These are phyloP conservation scores for Misgurnus anguillicaudatus DNA, from an alignment of 2,113 vertebrate species.

Conservation along the genomic window DNA sequence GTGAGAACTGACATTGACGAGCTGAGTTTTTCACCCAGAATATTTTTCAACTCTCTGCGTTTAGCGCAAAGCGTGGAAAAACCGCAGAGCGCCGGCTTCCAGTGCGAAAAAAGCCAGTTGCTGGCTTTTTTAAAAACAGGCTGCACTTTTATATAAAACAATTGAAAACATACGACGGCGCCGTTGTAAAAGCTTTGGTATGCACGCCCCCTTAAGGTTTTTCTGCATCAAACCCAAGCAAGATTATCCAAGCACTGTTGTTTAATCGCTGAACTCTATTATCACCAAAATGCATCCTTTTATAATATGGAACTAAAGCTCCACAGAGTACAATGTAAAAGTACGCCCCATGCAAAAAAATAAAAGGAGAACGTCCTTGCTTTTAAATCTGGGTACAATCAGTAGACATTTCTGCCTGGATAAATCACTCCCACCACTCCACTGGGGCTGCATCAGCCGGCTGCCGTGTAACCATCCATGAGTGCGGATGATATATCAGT, in stretches of 20 bases:
- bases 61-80: too few relatives aligned
- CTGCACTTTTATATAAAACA: too few relatives aligned
- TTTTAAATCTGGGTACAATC: constrained; percentile 25
- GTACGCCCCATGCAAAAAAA: background rate
- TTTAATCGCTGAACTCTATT: background rate
- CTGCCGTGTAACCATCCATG: constrained; percentile 18
- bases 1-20: too few relatives aligned
- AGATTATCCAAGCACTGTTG: background rate
- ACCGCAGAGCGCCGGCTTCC: too few relatives aligned
- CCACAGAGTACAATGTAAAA: background rate
- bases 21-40: too few relatives aligned
- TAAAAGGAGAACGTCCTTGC: background rate
- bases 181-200: too few relatives aligned
- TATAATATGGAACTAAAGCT: background rate
- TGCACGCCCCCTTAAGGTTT: background rate
- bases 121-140: too few relatives aligned
- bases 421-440: constrained; percentile 19
- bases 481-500: constrained; percentile 34
- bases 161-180: too few relatives aligned
- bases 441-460: background rate
- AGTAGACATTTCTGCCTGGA: constrained; percentile 16
- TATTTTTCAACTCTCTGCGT: too few relatives aligned
- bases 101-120: too few relatives aligned
- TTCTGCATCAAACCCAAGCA: background rate
- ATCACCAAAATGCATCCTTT: background rate